Evolutionary conservation across 2,888 invertebrate species (phyloP).

Genomic region (Campoplex nolae): DNA sequence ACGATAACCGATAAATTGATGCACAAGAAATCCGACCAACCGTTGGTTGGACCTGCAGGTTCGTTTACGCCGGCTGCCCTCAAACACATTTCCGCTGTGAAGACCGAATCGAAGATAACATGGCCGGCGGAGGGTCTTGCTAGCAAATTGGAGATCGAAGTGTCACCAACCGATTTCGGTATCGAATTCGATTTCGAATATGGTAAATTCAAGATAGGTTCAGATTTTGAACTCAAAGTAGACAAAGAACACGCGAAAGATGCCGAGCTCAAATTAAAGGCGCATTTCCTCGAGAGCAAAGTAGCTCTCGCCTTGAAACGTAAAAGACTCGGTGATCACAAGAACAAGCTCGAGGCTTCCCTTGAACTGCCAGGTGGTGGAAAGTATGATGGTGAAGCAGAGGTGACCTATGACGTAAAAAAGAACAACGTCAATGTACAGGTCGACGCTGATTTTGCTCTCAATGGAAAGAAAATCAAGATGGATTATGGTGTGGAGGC

Average conservation of each 20-base stretch:
- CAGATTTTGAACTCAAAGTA: slow-evolving; percentile 84
- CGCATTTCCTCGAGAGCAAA: slow-evolving; percentile 85
- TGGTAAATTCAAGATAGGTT: slow-evolving; percentile 86
- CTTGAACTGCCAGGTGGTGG: slow-evolving; percentile 87
- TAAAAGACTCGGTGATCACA: slow-evolving; percentile 86
- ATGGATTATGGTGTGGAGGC: slow-evolving; percentile 85
- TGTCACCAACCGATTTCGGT: slow-evolving; percentile 86
- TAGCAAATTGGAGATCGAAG: slow-evolving; percentile 86
- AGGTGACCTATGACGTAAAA: slow-evolving; percentile 86
- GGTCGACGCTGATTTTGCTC: slow-evolving; percentile 85
- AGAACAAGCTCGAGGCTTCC: slow-evolving; percentile 88
- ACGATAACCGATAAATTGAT: slow-evolving; percentile 80
- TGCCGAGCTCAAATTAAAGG: slow-evolving; percentile 87
- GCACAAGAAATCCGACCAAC: slow-evolving; percentile 70
- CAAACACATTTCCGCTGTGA: slow-evolving; percentile 47
- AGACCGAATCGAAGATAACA: slow-evolving; percentile 74
- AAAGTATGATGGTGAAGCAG: slow-evolving; percentile 88
- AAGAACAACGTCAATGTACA: slow-evolving; percentile 85
- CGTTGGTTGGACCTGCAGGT: slow-evolving; percentile 18
- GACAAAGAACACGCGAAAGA: slow-evolving; percentile 85
- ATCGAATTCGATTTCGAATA: slow-evolving; percentile 87
- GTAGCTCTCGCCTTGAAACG: slow-evolving; percentile 87
- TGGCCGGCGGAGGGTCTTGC: slow-evolving; percentile 76
- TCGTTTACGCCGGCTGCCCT: slow-evolving; percentile 38
- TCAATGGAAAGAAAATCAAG: slow-evolving; percentile 87